Percentiles rank a stretch among this genome's conserved stretches.
phyloP scores from a whole-genome alignment of 2,113 vertebrate genomes.

The Carlito syrichta region DNA sequence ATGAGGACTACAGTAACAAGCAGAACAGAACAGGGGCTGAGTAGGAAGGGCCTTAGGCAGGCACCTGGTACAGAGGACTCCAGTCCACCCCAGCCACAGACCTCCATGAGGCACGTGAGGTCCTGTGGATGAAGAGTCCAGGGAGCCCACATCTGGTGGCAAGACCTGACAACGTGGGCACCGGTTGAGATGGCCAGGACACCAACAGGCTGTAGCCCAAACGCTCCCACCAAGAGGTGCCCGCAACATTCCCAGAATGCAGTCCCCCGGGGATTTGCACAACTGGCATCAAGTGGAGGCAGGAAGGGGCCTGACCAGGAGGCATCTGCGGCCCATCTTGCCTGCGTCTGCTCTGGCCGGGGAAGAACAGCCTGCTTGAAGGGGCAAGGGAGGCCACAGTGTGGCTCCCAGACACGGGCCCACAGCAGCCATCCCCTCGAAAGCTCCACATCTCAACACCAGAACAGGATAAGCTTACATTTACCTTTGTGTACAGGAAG shows the following conservation, averaged over 20 bases:
- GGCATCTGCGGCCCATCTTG: not conserved
- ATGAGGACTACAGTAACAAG: not conserved
- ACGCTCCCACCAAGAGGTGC: not conserved
- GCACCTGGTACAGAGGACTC: not conserved
- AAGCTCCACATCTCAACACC: not conserved
- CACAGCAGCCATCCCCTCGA: not conserved
- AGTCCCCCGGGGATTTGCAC: not conserved
- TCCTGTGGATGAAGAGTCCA: not conserved
- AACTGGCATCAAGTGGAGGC: not conserved
- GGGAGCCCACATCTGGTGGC: not conserved
- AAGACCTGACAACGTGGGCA: not conserved
- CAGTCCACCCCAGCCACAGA: not conserved
- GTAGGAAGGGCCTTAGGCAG: not conserved
- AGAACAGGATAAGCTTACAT: not conserved
- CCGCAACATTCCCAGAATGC: not conserved
- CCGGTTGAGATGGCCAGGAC: not conserved
- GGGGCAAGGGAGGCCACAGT: not conserved
- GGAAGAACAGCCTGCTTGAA: not conserved
- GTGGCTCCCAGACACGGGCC: not conserved
- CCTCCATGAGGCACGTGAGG: not conserved
- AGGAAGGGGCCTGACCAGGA: accelerated
- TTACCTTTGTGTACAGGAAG: not conserved
- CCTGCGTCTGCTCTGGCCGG: not conserved
- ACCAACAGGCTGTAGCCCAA: not conserved
- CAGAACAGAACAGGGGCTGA: not conserved